Conservation (phyloP, 2,888 invertebrate species). For the Disparrhopalites patrizii region DNA sequence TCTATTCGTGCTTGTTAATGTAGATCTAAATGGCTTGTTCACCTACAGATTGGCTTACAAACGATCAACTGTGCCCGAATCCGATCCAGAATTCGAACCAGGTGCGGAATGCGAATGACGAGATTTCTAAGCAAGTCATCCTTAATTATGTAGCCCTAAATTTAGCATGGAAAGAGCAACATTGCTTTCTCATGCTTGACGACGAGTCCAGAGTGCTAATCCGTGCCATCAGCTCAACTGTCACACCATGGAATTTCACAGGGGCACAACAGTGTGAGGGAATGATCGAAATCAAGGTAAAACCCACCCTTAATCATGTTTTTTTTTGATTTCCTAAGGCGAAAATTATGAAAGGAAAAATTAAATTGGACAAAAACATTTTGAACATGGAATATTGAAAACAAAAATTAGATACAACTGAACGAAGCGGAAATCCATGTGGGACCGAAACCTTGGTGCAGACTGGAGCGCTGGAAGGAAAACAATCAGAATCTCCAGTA, state of each 20-base stretch:
- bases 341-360: too few species aligned
- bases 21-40: too few species aligned
- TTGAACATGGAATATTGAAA: too few species aligned
- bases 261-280: conserved; percentile 1
- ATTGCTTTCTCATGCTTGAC: not conserved
- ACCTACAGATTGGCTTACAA: not conserved
- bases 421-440: not conserved
- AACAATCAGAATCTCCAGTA: not conserved
- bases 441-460: not conserved
- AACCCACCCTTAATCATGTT: too few species aligned
- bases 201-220: conserved; percentile 7
- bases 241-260: not conserved
- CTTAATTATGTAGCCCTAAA: not conserved
- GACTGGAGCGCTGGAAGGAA: conserved; percentile 3
- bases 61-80: conserved; percentile 10
- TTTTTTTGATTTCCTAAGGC: too few species aligned
- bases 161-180: not conserved
- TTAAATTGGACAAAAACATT: too few species aligned
- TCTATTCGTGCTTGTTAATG: too few species aligned
- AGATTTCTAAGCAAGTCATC: not conserved
- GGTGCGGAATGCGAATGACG: not conserved
- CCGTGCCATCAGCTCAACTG: conserved; percentile 6
- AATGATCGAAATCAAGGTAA: conserved; percentile 1
- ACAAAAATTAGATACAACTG: not conserved
- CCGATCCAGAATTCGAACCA: not conserved